These are phyloP conservation scores for Tragelaphus oryx DNA, from an alignment of 2,797 vertebrate genomes.

Conservation along the genomic window DNA sequence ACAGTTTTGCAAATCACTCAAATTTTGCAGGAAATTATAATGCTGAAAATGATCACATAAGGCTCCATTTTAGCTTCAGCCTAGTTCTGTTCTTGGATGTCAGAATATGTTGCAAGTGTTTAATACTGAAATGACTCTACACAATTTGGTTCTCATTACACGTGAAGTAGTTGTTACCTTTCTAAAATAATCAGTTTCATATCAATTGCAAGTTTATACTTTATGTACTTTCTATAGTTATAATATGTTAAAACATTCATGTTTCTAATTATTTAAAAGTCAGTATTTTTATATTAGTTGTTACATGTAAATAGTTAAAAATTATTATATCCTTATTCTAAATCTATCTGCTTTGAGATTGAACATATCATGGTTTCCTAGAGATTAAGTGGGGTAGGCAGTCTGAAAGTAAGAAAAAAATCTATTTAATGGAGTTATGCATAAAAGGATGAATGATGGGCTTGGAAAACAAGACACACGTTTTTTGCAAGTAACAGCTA, in stretches of 20 bases:
- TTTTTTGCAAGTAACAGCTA: conserved; percentile 3
- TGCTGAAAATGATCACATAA: conserved; percentile 71
- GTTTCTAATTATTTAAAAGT: conserved; percentile 11
- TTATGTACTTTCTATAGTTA: not conserved
- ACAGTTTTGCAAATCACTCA: conserved; percentile 74
- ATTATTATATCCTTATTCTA: not conserved
- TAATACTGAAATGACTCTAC: conserved; percentile 51
- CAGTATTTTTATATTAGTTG: not conserved
- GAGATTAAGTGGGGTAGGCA: not conserved
- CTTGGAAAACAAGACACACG: not conserved
- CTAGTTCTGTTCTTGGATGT: conserved; percentile 65
- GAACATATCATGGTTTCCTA: not conserved
- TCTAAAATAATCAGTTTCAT: conserved; percentile 28
- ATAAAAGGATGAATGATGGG: not conserved
- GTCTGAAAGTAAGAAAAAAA: not conserved
- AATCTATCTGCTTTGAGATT: not conserved
- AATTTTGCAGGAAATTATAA: conserved; percentile 75
- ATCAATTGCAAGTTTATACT: not conserved
- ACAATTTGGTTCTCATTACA: conserved; percentile 37
- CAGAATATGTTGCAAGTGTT: conserved; percentile 64
- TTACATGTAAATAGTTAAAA: not conserved
- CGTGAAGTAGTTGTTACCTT: not conserved
- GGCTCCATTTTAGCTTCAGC: conserved; percentile 59
- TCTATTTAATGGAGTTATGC: not conserved
- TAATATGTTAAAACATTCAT: not conserved